Evolutionary conservation across 2,797 vertebrate genomes (phyloP), one percentile per base, ranked within the genome.

Genomic region (Lateolabrax maculatus): DNA sequence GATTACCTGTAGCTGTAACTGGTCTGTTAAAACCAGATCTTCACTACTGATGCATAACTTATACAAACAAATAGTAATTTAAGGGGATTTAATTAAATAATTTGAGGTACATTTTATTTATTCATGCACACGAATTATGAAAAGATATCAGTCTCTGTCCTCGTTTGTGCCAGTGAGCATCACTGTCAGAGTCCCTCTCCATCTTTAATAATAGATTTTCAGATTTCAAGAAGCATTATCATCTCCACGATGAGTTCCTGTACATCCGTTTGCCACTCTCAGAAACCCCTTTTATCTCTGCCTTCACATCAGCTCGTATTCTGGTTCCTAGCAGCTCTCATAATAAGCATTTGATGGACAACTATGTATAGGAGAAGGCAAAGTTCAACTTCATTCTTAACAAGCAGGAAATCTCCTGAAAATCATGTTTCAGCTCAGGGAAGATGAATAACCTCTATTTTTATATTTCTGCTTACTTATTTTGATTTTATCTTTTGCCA

Each of bases 201-300:
- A 25, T 58, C 15, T 37, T 18, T n/a, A 9, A 31, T 29, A 64
- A 58, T n/a, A 19, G 21, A 25, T 18, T 21, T 15, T 29, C 18
- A 61, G 49, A 68, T 52, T 61, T 31, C 43, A 23, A 11, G n/a
- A 43, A 11, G 29, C 43, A 11, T 66, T 9, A 56, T 72, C 21
- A 7, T 66, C 49, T 37, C 23, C 6, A 31, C 44, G 2, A n/a
- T 39, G 29, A 51, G 9, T 44, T 31, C 61, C 16, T 55, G n/a
- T 34, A 11, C n/a, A 31, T 25, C 31, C 5, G 21, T 9, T 21
- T 19, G 12, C 39, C 18, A 4, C 53, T 56, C 48, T 21, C 48
- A 31, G 53, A 62, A 56, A 36, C 51, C 2, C n/a, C 36, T 51
- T 80, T 83, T 13, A 63, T 83, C 44, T 53, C 25, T 29, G 10